Evolutionary conservation across 53 echinoderm and acorn worm genomes (phyloP), one percentile per base, ranked within the genome.

Genomic region (Antedon mediterranea): DNA sequence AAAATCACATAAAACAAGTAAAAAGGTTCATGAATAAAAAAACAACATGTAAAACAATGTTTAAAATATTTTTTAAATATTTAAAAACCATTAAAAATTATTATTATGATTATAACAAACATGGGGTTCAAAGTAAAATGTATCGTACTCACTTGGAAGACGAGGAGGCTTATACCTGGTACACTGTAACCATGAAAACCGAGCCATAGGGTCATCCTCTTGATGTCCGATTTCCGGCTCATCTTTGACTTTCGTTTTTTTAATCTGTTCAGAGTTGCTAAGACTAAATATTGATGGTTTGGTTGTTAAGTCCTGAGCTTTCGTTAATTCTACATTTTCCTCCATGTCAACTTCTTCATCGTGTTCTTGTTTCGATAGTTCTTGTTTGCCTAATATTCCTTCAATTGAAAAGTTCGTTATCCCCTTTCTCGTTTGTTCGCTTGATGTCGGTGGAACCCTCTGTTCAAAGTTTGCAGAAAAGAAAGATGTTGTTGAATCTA

Each of bases 181-280:
- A 42, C 94, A 94, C 79, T 94, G 94, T 28, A 94, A 80, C 94
- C 94, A 94, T 7, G 94, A 94, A 70, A 94, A 94, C 32, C 94
- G 80, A 28, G 94, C 78, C 80, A 94, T 34, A 7, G 94, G 94
- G 72, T 89, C 91, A 42, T 91, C 85, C n/a, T 34, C 74, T 57
- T 57, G 57, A 13, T 57, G 57, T 57, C 57, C 57, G 18, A 31
- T 77, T 72, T 20, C 78, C 18, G 33, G 72, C 73, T 3, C 83
- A 72, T 43, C 33, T 77, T 77, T 77, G 5, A 30, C 34, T 32
- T 77, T 72, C 8, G 71, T 77, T 83, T 83, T 77, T 18, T 27
- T 1, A 29, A 77, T 34, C n/a, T 29, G 3, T 20, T 28, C 32
- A 37, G 32, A 33, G 23, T 32, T 29, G 73, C 33, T 32, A 29